Base-by-base conservation (phyloP, 2,888 invertebrate species). In the Copidosoma aretas region DNA sequence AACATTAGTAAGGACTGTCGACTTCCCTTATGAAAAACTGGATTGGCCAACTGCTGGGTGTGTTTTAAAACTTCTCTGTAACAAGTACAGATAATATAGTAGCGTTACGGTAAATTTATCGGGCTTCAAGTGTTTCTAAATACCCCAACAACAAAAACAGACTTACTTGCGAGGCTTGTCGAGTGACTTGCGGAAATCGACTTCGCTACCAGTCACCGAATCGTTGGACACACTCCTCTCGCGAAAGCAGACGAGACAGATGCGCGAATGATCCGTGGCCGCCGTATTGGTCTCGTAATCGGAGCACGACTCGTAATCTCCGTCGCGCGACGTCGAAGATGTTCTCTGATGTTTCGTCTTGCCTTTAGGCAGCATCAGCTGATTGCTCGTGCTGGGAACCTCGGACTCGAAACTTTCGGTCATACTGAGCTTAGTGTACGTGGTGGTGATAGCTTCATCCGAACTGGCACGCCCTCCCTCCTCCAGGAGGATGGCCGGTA, bases 1-100 rank as follows among this genome's bases (percentile, higher is more conserved):
- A 91, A 84, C 70, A 90, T 88, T 19, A 97, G 86, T 72, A 97
- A 86, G 21, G 91, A 90, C 79, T 94, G 91, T 76, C 93, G 93
- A 52, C 94, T 92, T 81, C 92, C 90, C 75, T 91, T 92, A 73
- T 90, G 89, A 80, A 91, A 90, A 15, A 93, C 89, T 54, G 93
- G 93, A 84, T 93, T 93, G 46, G 92, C 89, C 78, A 94, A 85
- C 72, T 91, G 89, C 77, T 91, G 90, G 1, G 92, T 88, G 78
- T 93, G 89, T 73, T 89, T 88, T 71, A 94, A 81, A 64, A 94
- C 89, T 73, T 83, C 79, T 72, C 82, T 82, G 69, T 19, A 76
- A 21, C 8, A 32, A 32, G 32, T 32, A 32, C 8, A 5, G 8
- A 32, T 32, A 32, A 32, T 8, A 32, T 8, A 32, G 32, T 32